Percentiles rank a stretch among this genome's conserved stretches.
Evolutionary conservation across 2,797 vertebrate species (phyloP).

Genomic region (Gymnocypris eckloni): DNA sequence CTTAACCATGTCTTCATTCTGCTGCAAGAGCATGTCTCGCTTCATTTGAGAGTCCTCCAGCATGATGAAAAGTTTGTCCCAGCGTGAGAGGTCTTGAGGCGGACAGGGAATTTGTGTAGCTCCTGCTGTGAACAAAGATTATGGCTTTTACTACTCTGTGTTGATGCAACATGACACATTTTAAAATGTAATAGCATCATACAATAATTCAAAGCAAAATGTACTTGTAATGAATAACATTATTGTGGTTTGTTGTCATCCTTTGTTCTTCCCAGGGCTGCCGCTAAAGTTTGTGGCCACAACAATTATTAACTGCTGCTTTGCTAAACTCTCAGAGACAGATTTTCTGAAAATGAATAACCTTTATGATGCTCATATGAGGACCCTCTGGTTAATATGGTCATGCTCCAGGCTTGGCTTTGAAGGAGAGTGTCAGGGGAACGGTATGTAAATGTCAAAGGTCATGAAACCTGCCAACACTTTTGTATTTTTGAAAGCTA

Average conservation of each 20-base stretch:
- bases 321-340: background rate
- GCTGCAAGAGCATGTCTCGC: conserved; percentile 81
- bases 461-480: conserved; percentile 1
- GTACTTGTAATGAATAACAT: background rate
- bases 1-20: conserved; percentile 71
- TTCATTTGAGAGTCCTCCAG: conserved; percentile 86
- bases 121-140: conserved; percentile 18
- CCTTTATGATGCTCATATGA: conserved; percentile 1
- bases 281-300: background rate
- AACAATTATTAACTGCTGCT: background rate
- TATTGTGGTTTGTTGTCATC: background rate
- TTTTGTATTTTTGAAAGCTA: background rate
- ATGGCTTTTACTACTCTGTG: background rate
- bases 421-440: background rate
- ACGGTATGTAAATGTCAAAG: conserved; percentile 13
- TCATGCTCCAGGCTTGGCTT: background rate
- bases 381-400: conserved; percentile 1
- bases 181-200: background rate
- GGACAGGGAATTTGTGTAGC: conserved; percentile 63
- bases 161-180: background rate
- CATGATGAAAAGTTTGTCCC: conserved; percentile 88
- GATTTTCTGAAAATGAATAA: conserved; percentile 7
- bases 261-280: background rate
- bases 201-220: background rate
- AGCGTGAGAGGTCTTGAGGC: conserved; percentile 66